Evolutionary conservation across 92 coral and sea anemone species (phyloP).

Genomic region (Parazoanthus swiftii): DNA sequence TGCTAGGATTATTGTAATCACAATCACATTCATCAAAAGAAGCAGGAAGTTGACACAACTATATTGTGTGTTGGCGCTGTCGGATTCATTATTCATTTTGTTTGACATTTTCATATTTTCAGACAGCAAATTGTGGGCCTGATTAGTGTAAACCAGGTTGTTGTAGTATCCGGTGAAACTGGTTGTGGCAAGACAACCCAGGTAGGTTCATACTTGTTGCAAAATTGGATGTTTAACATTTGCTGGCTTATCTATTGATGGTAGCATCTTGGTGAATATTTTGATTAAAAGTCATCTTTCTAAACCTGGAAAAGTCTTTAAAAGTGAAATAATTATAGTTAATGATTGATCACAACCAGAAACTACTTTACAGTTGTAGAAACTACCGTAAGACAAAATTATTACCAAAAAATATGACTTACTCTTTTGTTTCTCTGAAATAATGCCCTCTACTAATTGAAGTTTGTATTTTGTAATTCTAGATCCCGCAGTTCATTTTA

Average conservation of each 20-base stretch:
- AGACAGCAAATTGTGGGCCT: conserved; percentile 62
- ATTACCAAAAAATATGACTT: no score
- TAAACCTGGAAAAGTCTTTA: no score
- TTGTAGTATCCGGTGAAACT: conserved; percentile 93
- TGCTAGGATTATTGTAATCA: background rate
- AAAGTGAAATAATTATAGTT: no score
- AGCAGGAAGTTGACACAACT: background rate
- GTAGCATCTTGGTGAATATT: no score
- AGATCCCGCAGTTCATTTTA: conserved; percentile 90
- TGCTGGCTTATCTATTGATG: no score
- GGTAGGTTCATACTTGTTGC: background rate
- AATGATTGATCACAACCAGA: no score
- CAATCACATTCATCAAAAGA: background rate
- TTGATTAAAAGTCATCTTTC: no score
- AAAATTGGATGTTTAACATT: background rate
- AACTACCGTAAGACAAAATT: no score
- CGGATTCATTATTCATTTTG: background rate
- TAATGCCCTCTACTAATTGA: background rate
- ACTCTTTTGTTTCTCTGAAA: background rate
- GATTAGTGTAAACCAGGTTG: conserved; percentile 70
- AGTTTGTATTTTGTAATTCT: background rate
- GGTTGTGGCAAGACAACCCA: conserved; percentile 47
- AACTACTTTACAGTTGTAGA: no score
- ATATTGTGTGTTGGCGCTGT: background rate
- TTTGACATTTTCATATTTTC: background rate